Base-by-base conservation (phyloP, 1,140 invertebrate genomes). In the Procambarus clarkii region DNA sequence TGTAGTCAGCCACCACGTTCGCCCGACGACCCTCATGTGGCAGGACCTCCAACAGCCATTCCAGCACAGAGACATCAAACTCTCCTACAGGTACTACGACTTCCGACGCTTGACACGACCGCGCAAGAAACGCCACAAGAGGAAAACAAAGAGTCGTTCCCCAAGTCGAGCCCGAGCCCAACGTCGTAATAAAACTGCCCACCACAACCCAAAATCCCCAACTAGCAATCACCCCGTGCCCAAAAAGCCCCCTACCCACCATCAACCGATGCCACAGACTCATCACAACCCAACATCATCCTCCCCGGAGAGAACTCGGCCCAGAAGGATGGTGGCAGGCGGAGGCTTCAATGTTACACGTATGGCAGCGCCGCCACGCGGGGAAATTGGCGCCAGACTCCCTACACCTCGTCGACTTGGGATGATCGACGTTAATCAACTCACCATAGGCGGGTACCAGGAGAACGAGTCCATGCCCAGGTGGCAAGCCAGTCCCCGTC, bases 21-120 rank as follows among this genome's bases (percentile, higher is more conserved):
- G 45, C 4, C 60, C 60, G 0, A 64, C 58, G 0, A 58, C 44
- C n/a, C 74, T 79, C 11, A 58, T 80, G 24, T 77, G 85, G 85
- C 71, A 60, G 71, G 85, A 78, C 85, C n/a, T 77, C 4, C 8
- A 60, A 0, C 71, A 64, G 60, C 60, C 78, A 18, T 46, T 74
- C 46, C 8, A 60, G 8, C 71, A n/a, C 24, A 24, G 24, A 8
- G 82, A 79, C 45, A 60, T 58, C 50, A 58, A 64, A 18, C 89
- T 91, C 34, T 46, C 89, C 58, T 91, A 85, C 76, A 58, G 89
- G n/a, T 91, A 91, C 74, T 91, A 91, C 45, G 89, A 91, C 58
- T 91, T 91, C 82, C 50, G 82, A 7, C 81, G 89, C 11, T 82
- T 91, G 34, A 91, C 89, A 58, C 71, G 76, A 1, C 89, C 89